phyloP scores from a whole-genome alignment of 1,140 invertebrate species.

The Drosophila bocqueti region DNA sequence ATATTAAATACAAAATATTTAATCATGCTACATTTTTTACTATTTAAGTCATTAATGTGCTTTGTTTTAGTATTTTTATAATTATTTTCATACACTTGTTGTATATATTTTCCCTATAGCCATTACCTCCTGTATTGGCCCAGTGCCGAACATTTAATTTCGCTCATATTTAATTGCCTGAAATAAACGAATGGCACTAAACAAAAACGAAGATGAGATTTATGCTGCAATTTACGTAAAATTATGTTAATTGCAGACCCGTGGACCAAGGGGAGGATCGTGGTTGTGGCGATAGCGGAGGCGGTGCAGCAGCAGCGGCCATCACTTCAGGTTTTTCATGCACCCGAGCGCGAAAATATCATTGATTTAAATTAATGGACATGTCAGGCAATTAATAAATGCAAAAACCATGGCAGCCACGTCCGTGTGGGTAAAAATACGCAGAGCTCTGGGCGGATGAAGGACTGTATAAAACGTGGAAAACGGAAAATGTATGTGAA shows the following conservation, averaged over 20 bases:
- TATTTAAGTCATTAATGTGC: rapidly evolving
- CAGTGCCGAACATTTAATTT: conserved; percentile 61
- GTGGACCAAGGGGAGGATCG: neutral
- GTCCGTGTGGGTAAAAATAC: conserved; percentile 11
- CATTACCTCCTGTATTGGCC: conserved; percentile 20
- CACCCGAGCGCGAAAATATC: conserved; percentile 69
- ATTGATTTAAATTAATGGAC: conserved; percentile 84
- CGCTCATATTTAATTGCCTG: conserved; percentile 69
- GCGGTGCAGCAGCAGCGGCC: conserved; percentile 8
- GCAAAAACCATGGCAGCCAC: conserved; percentile 71
- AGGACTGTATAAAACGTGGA: neutral
- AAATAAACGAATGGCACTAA: conserved; percentile 71
- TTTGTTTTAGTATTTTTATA: neutral
- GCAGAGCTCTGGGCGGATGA: neutral
- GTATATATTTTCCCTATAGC: neutral
- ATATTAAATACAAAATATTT: neutral
- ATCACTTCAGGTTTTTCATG: conserved; percentile 46
- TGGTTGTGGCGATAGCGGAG: conserved; percentile 7
- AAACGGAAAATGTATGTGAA: neutral
- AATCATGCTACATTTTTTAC: neutral
- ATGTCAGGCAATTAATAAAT: conserved; percentile 85
- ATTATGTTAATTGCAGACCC: conserved; percentile 77
- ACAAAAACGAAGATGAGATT: conserved; percentile 77
- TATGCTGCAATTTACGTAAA: conserved; percentile 77
- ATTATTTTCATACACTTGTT: neutral